A percentile compares a stretch with the other conserved stretches of the same genome.
Evolutionary conservation across 1,140 invertebrate species (phyloP).

Genomic region (Globodera ellingtonae): DNA sequence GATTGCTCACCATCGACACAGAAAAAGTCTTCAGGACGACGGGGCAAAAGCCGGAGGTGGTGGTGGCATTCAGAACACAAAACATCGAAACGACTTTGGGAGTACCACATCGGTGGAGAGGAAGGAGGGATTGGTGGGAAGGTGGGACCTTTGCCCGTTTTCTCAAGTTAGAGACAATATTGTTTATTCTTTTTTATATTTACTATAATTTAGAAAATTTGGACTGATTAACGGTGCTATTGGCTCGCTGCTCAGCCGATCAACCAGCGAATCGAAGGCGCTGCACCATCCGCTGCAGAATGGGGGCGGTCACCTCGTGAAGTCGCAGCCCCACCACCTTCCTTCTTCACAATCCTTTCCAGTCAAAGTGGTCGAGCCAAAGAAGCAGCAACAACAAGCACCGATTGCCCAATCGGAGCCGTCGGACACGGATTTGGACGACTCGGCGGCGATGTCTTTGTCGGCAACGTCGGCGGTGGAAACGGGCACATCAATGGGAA

Average conservation of each 20-base stretch:
- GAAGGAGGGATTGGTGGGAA: neutral
- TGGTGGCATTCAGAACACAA: neutral
- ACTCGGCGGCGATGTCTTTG: conserved; percentile 36
- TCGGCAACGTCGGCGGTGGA: conserved; percentile 7
- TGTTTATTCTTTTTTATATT: neutral
- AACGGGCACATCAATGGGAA: conserved; percentile 12
- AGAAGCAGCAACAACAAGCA: conserved; percentile 32
- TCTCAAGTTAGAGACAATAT: neutral
- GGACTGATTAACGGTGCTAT: conserved; percentile 27
- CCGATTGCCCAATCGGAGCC: conserved; percentile 63
- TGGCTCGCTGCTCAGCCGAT: conserved; percentile 10
- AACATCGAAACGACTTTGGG: conserved; percentile 16
- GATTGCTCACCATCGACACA: neutral
- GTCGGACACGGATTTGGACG: conserved; percentile 62
- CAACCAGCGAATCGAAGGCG: conserved; percentile 23
- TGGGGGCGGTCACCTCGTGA: conserved; percentile 2
- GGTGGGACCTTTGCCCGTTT: neutral
- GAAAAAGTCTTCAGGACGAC: conserved; percentile 1
- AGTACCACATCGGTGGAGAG: conserved; percentile 19
- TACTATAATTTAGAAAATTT: conserved; percentile 2
- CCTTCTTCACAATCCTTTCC: neutral
- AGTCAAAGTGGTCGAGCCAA: conserved; percentile 4
- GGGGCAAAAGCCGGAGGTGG: neutral
- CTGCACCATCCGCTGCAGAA: conserved; percentile 10
- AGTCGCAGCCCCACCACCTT: neutral